Evolutionary conservation across 92 coral and sea anemone species (phyloP).

Genomic region (Parazoanthus atlanticus): DNA sequence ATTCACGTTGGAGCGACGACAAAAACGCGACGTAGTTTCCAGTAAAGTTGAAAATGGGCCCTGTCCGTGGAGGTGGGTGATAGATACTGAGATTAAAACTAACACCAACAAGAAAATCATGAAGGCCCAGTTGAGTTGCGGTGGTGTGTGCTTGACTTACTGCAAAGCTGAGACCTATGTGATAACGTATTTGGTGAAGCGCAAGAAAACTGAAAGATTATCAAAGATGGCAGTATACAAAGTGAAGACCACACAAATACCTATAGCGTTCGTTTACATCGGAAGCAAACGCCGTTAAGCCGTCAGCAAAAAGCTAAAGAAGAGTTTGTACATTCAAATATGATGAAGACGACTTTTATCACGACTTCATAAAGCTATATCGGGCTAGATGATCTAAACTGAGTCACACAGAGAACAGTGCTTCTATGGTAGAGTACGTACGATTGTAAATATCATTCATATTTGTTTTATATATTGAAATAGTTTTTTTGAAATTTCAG

Average conservation of each 20-base stretch:
- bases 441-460: too few species aligned
- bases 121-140: constrained; percentile 6
- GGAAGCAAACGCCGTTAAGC: not conserved
- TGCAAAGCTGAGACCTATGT: not conserved
- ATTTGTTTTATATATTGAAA: too few species aligned
- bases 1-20: not conserved
- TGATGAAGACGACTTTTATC: too few species aligned
- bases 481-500: too few species aligned
- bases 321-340: too few species aligned
- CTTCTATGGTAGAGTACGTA: too few species aligned
- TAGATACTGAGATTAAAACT: not conserved
- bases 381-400: too few species aligned
- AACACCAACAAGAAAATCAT: not conserved
- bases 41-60: not conserved
- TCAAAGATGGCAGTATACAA: constrained; percentile 5
- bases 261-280: constrained; percentile 1
- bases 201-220: not conserved
- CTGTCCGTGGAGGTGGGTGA: constrained; percentile 8
- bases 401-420: too few species aligned
- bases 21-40: not conserved
- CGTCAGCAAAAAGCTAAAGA: not conserved
- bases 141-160: not conserved
- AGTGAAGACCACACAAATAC: not conserved
- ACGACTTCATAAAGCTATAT: too few species aligned
- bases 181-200: constrained; percentile 3